Base-by-base conservation (phyloP, 2,797 vertebrate species). In the Sebastes nivosus region DNA sequence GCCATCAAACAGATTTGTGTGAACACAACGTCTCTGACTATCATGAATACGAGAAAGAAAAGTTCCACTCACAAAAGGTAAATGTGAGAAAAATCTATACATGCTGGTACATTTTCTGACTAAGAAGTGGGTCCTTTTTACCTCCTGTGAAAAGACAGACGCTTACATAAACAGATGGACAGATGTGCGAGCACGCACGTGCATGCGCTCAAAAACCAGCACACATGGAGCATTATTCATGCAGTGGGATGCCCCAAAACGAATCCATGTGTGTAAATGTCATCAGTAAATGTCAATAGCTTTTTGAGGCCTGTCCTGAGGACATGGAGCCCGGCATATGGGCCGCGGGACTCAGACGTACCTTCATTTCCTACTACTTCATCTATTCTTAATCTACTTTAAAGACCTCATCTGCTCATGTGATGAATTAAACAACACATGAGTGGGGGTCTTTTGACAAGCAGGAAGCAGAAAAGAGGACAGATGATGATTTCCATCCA, bases 261-360 rank as follows among this genome's bases (percentile, higher is more conserved):
- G 80, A 91, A 89, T 90, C 83, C 81, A 75, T 90, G 92, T 93
- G 92, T 92, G 88, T 90, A 94, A 95, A 95, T 95, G 93, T 93
- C 93, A 94, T 88, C 83, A 88, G 84, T 84, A 94, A 94, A 95
- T 93, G 94, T 94, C 93, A 94, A 92, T 90, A 88, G 89, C 82
- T 87, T 92, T 94, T 85, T 86, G 80, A 85, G 83, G 88, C 84
- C 84, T 87, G 81, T 91, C 89, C 87, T n/a, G 72, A 80, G 88
- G 88, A 88, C 80, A 90, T 83, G 65, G 27, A 82, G 86, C 67
- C 70, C 81, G 67, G 86, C 79, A 88, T 80, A 85, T 67, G 79
- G 68, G 81, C 77, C 4, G 10, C 27, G 13, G 87, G 84, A 90
- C 69, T 77, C 79, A 70, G 74, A 80, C 52, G n/a, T 73, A 84